phyloP scores from a whole-genome alignment of 2,113 vertebrate genomes.

The Semicossyphus pulcher region DNA sequence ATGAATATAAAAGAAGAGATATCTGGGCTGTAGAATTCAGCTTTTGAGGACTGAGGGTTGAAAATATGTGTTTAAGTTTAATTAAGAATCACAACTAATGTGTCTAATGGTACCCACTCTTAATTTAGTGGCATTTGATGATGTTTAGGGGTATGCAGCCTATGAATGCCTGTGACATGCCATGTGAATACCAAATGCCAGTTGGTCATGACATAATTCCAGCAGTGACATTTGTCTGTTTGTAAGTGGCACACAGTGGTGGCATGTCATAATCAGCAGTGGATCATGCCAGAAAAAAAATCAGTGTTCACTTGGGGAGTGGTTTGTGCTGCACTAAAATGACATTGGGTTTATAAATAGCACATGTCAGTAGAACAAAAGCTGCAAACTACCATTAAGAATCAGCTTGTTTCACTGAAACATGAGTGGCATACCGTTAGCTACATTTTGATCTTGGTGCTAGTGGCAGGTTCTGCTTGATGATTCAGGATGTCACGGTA shows the following conservation, averaged over 20 bases:
- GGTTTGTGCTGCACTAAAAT: background rate
- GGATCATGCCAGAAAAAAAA: background rate
- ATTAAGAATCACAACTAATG: background rate
- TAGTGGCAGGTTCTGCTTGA: background rate
- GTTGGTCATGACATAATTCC: background rate
- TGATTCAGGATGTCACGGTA: background rate
- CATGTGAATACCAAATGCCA: no score
- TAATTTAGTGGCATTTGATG: no score
- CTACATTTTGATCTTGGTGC: background rate
- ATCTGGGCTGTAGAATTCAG: background rate
- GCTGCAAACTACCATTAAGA: background rate
- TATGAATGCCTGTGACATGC: no score
- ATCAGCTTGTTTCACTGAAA: conserved; percentile 6
- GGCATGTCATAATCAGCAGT: background rate
- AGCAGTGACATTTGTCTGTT: background rate
- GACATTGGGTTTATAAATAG: background rate
- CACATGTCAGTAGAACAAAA: background rate
- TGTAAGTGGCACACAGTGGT: background rate
- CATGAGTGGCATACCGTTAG: background rate
- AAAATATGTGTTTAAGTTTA: background rate
- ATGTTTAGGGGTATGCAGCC: no score
- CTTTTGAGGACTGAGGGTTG: background rate
- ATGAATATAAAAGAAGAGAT: conserved; percentile 17
- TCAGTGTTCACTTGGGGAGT: background rate
- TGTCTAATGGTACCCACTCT: background rate